Conservation (phyloP, 2,888 invertebrate genomes). For the Cryptocephalus moraei region DNA sequence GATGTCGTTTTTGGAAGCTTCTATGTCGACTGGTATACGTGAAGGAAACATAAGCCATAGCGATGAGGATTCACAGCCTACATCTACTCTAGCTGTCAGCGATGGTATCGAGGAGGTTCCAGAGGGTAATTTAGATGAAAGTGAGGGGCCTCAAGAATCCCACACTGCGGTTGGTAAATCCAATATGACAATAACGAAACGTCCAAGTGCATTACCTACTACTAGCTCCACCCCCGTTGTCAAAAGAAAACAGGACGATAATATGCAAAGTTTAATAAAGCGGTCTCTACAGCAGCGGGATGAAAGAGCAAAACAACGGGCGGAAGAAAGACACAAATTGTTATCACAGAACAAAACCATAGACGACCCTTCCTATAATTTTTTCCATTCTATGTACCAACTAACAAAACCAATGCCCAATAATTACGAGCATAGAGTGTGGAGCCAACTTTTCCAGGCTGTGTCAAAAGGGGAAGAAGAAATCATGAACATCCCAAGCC, state of each 20-base stretch:
- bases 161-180: slow-evolving; percentile 1
- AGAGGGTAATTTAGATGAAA: not conserved
- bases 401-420: slow-evolving; percentile 1
- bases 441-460: slow-evolving; percentile 2
- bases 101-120: not conserved
- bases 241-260: slow-evolving; percentile 2
- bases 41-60: slow-evolving; percentile 4
- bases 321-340: too few relatives aligned
- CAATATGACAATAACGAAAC: not conserved
- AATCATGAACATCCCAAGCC: slow-evolving; percentile 2
- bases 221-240: not conserved
- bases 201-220: not conserved
- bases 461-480: slow-evolving; percentile 2
- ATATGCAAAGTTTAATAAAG: slow-evolving; percentile 2
- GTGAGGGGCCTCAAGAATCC: not conserved
- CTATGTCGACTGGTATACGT: slow-evolving; percentile 6
- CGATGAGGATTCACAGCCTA: slow-evolving; percentile 4
- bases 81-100: slow-evolving; percentile 2
- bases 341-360: slow-evolving; percentile 1
- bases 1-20: slow-evolving; percentile 10
- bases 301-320: too few relatives aligned
- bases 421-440: slow-evolving; percentile 1
- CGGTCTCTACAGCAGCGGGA: slow-evolving; percentile 2
- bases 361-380: slow-evolving; percentile 3
- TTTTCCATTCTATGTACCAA: slow-evolving; percentile 3